Percentiles rank a stretch among this genome's conserved stretches.
phyloP scores from a whole-genome alignment of 2,797 vertebrate genomes.

The Saxicola maurus region DNA sequence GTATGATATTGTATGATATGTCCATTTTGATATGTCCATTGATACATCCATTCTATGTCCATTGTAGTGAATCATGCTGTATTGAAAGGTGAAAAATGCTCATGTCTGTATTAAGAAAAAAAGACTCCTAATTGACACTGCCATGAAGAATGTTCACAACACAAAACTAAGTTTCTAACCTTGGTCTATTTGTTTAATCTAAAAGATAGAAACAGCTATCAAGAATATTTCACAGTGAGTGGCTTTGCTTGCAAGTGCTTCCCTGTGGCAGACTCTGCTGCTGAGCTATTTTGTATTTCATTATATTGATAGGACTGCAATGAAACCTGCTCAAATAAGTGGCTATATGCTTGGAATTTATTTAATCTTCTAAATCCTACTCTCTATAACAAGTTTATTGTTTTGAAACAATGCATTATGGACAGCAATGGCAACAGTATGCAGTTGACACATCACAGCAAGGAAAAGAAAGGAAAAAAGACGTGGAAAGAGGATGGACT shows the following conservation, averaged over 20 bases:
- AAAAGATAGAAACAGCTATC: background rate
- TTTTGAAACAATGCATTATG: background rate
- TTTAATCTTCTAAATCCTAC: slow-evolving; percentile 65
- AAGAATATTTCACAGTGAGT: background rate
- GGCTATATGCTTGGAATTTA: slow-evolving; percentile 64
- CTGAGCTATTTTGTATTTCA: background rate
- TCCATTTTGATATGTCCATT: too few species aligned
- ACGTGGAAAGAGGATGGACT: background rate
- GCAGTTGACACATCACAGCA: background rate
- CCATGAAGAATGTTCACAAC: background rate
- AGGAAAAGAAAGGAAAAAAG: background rate
- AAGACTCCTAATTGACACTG: background rate
- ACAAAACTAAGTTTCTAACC: background rate
- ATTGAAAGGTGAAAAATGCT: background rate
- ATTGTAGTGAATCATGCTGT: background rate
- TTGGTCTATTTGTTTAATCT: background rate
- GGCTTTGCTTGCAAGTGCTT: background rate
- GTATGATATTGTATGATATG: too few species aligned
- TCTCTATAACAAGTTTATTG: slow-evolving; percentile 55
- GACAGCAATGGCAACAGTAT: background rate
- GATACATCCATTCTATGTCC: background rate
- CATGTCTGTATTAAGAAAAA: background rate
- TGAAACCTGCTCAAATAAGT: slow-evolving; percentile 64
- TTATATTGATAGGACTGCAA: background rate
- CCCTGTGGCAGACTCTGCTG: background rate